Evolutionary conservation across 2,888 invertebrate species (phyloP).

Genomic region (Amblyteles armatorius): DNA sequence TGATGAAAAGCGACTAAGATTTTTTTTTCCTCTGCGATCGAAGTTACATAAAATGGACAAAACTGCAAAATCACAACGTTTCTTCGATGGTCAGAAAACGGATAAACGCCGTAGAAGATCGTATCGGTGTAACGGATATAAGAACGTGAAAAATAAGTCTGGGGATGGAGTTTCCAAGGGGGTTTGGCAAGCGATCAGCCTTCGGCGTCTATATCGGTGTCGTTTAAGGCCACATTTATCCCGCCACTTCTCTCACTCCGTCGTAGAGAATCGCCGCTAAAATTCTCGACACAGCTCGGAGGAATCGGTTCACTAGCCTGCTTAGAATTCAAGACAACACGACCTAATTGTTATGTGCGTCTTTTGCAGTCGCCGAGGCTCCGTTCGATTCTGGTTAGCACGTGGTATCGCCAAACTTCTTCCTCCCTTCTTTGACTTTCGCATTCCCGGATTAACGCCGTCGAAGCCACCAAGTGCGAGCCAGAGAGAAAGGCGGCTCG

Average conservation of each 20-base stretch:
- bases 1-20: not conserved
- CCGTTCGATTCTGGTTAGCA: constrained; percentile 63
- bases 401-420: constrained; percentile 63
- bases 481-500: constrained; percentile 49
- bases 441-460: constrained; percentile 50
- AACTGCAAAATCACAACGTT: not conserved
- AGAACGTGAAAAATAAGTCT: constrained; percentile 58
- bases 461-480: constrained; percentile 9
- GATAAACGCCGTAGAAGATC: not conserved
- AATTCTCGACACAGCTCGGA: constrained; percentile 59
- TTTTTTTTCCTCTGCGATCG: not conserved
- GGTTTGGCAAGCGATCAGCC: constrained; percentile 83
- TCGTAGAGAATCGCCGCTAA: constrained; percentile 30
- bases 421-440: constrained; percentile 53
- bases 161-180: constrained; percentile 67
- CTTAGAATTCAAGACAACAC: constrained; percentile 84
- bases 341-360: constrained; percentile 84
- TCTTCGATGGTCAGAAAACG: not conserved
- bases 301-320: constrained; percentile 84
- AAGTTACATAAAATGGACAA: not conserved
- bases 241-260: constrained; percentile 68
- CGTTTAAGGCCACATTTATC: constrained; percentile 83
- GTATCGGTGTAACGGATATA: constrained; percentile 49
- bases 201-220: constrained; percentile 82
- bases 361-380: constrained; percentile 58